Evolutionary conservation across 2,113 vertebrate species (phyloP).

Genomic region (Chaenocephalus aceratus): DNA sequence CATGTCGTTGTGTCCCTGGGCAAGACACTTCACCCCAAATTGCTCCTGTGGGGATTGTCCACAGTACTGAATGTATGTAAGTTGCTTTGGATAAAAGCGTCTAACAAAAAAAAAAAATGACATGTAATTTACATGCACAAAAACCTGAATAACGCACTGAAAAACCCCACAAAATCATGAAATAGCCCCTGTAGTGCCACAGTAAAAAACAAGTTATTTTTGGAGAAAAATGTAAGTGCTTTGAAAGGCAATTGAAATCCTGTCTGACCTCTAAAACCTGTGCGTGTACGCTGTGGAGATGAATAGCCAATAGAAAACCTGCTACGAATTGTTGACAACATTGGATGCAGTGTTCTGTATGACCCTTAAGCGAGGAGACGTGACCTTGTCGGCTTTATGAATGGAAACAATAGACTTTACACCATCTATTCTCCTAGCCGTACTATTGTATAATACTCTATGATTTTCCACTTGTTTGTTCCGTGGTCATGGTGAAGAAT

Average conservation of each 20-base stretch:
- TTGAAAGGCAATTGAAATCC: constrained; percentile 14
- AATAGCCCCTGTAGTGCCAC: constrained; percentile 5
- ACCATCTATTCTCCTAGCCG: not conserved
- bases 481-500: not conserved
- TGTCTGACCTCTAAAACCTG: constrained; percentile 35
- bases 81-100: too few relatives aligned
- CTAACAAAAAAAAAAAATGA: too few relatives aligned
- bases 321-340: constrained; percentile 28
- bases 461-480: not conserved
- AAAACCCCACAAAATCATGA: too few relatives aligned
- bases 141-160: too few relatives aligned
- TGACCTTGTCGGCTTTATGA: constrained; percentile 28
- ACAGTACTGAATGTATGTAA: too few relatives aligned
- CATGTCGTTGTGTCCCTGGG: too few relatives aligned
- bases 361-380: not conserved
- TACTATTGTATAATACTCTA: not conserved
- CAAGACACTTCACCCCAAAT: too few relatives aligned
- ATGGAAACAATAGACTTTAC: constrained; percentile 5
- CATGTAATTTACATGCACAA: too few relatives aligned
- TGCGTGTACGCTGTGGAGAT: constrained; percentile 1
- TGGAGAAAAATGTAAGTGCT: not conserved
- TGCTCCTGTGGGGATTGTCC: too few relatives aligned
- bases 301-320: constrained; percentile 19
- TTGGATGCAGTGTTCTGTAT: constrained; percentile 5
- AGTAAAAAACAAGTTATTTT: not conserved